These are phyloP conservation scores for Himalopsyche anomala DNA, from an alignment of 2,888 invertebrate genomes.

Conservation along the genomic window DNA sequence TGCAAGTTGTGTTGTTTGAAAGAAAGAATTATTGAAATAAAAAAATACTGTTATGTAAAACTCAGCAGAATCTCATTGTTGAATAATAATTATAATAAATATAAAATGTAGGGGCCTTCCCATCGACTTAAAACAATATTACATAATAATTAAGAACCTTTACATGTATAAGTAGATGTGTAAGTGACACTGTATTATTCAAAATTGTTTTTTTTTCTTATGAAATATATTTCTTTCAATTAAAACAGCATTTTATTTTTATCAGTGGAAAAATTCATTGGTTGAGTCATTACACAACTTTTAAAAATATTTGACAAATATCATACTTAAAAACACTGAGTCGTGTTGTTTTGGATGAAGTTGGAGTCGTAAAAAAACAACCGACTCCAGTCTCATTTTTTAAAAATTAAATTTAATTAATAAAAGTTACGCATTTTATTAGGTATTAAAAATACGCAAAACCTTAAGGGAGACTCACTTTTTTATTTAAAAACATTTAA, in stretches of 20 bases:
- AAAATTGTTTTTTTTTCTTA: constrained; percentile 26
- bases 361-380: no score
- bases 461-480: no score
- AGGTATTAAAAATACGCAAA: no score
- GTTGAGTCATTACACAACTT: no score
- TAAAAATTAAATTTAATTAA: no score
- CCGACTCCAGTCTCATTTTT: no score
- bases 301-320: no score
- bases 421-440: no score
- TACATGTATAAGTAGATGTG: constrained; percentile 5
- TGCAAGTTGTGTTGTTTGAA: neutral
- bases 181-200: constrained; percentile 19
- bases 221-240: constrained; percentile 17
- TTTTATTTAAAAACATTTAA: no score
- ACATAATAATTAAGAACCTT: neutral
- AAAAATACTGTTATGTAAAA: neutral
- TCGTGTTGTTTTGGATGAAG: no score
- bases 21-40: neutral
- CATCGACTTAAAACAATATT: constrained; percentile 29
- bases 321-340: no score
- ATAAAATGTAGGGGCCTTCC: constrained; percentile 2
- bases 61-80: constrained; percentile 34
- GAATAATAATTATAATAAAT: constrained; percentile 5
- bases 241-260: neutral
- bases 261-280: no score